These are phyloP conservation scores for Myotis myotis DNA, from an alignment of 2,797 vertebrate species.

Conservation along the genomic window DNA sequence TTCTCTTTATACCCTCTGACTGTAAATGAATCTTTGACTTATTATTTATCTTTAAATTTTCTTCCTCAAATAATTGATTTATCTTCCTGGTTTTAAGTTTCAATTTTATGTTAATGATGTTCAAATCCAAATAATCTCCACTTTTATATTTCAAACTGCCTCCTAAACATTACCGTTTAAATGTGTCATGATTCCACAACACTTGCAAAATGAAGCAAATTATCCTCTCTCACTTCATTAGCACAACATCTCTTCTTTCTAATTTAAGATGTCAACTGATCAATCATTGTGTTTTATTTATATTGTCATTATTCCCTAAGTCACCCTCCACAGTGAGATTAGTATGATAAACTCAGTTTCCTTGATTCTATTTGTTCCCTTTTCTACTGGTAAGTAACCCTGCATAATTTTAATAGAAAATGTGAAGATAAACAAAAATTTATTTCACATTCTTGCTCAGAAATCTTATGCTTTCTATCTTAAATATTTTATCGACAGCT, in stretches of 20 bases:
- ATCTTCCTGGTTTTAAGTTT: background rate
- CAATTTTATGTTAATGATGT: background rate
- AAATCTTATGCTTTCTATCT: background rate
- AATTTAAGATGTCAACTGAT: background rate
- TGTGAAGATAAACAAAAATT: background rate
- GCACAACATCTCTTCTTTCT: no score
- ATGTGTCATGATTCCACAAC: background rate
- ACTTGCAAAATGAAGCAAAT: background rate
- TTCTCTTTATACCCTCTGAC: background rate
- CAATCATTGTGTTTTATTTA: background rate
- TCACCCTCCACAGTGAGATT: background rate
- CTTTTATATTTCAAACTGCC: background rate
- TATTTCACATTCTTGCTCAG: background rate
- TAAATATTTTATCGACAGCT: background rate
- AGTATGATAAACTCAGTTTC: background rate
- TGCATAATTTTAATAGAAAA: background rate
- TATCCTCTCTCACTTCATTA: background rate
- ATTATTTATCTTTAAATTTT: background rate
- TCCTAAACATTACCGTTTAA: background rate
- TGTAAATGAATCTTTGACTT: background rate
- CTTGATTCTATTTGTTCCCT: background rate
- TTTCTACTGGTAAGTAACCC: background rate
- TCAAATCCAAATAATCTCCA: background rate
- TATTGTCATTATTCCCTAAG: background rate
- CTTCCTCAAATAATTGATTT: background rate